These are phyloP conservation scores for Steinernema hermaphroditum DNA, from an alignment of 2,888 invertebrate species.

Conservation along the genomic window DNA sequence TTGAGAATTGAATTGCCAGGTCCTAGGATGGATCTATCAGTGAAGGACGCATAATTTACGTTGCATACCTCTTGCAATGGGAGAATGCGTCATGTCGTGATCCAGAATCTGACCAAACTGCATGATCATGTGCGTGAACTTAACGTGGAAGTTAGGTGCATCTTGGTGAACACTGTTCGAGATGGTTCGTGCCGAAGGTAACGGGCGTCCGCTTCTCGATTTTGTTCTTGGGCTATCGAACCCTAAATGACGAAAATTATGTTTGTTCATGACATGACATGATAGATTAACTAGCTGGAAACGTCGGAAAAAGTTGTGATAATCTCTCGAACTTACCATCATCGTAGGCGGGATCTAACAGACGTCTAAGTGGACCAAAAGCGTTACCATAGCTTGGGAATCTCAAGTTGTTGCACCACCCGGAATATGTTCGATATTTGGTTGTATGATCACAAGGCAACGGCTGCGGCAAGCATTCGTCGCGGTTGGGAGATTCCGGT, in stretches of 20 bases:
- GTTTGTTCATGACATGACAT: too few species aligned
- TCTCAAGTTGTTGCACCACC: constrained; percentile 81
- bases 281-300: too few species aligned
- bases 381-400: constrained; percentile 62
- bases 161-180: constrained; percentile 59
- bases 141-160: constrained; percentile 55
- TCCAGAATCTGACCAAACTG: constrained; percentile 91
- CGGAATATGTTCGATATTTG: constrained; percentile 77
- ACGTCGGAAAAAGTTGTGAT: too few species aligned
- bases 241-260: constrained; percentile 44
- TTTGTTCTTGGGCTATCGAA: constrained; percentile 61
- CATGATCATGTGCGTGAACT: constrained; percentile 73
- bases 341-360: constrained; percentile 75
- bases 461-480: constrained; percentile 63
- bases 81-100: constrained; percentile 91
- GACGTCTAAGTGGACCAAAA: constrained; percentile 58
- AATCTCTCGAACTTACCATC: too few species aligned
- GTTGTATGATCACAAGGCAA: constrained; percentile 66
- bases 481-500: constrained; percentile 35
- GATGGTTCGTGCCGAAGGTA: constrained; percentile 61
- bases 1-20: constrained; percentile 63
- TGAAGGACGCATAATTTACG: neutral
- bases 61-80: constrained; percentile 72
- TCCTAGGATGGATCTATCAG: constrained; percentile 41
- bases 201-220: constrained; percentile 49